Base-by-base conservation (phyloP, 2,113 vertebrate genomes). In the Upupa epops region DNA sequence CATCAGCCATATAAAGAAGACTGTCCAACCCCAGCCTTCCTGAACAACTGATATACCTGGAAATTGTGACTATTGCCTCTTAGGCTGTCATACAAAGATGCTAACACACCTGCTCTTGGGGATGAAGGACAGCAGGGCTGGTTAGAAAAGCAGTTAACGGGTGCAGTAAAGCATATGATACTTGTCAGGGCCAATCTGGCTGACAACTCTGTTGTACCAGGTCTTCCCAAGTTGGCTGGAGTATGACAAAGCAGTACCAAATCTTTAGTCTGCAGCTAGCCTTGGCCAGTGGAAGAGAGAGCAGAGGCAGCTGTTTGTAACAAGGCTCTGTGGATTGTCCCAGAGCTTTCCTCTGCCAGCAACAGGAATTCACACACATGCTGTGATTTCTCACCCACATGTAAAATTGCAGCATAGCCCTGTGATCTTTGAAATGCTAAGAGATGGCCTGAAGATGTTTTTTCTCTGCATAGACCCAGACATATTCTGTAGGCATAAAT, bases 151-250 rank as follows among this genome's bases (percentile, higher is more conserved):
- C 88, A 1, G 59, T 54, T 79, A 89, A 15, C 1, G 4, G 40
- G 60, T 46, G 77, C 75, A 83, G 76, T 66, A 95, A 91, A 95
- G 82, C 91, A 88, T 92, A 95, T 74, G 95, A 90, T 78, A 29
- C 40, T 54, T 86, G 80, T 96, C 84, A 95, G 58, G 58, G n/a
- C 26, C 76, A 92, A 90, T 96, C 76, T 94, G 94, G 56, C 75
- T 85, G 86, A 84, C 80, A 86, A 56, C 60, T 93, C 10, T 71
- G 40, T 91, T 77, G 60, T 82, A 56, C 55, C 59, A 74, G 63
- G 6, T 26, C 86, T 84, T 94, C n/a, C 37, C 37, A 68, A 45
- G 25, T 49, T 63, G 46, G 18, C 31, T 75, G 66, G 19, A 82
- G 79, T 61, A 34, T 5, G 2, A 75, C 6, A 70, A 83, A 73